Conservation (phyloP, 2,797 vertebrate species). For the Echeneis naucrates region DNA sequence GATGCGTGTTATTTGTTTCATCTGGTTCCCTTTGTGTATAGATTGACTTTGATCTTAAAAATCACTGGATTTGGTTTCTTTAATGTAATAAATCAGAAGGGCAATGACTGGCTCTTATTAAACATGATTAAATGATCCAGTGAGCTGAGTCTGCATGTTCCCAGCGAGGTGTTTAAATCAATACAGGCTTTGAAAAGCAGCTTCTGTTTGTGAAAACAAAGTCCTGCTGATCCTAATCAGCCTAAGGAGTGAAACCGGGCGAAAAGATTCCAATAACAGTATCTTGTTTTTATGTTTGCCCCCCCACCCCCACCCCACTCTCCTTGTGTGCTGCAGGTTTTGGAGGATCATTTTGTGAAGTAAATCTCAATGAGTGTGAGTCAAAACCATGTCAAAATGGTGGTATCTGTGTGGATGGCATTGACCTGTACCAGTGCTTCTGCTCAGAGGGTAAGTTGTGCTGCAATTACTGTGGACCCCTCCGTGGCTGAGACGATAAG, state of each 20-base stretch:
- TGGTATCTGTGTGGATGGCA: constrained; percentile 75
- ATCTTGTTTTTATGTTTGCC: background rate
- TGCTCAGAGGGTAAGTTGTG: constrained; percentile 80
- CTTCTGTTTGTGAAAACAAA: constrained; percentile 84
- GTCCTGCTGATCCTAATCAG: constrained; percentile 83
- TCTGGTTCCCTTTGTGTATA: constrained; percentile 57
- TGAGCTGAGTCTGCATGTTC: constrained; percentile 77
- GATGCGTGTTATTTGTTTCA: constrained; percentile 69
- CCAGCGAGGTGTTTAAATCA: constrained; percentile 79
- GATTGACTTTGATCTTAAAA: constrained; percentile 75
- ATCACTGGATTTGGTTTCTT: constrained; percentile 73
- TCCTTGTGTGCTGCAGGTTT: constrained; percentile 75
- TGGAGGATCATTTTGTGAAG: constrained; percentile 83
- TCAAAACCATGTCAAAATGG: constrained; percentile 84
- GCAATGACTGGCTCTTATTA: constrained; percentile 82
- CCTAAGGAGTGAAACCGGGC: constrained; percentile 73
- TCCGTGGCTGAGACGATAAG: constrained; percentile 1
- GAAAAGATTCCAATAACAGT: constrained; percentile 68
- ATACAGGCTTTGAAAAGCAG: constrained; percentile 78
- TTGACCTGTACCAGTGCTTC: constrained; percentile 83
- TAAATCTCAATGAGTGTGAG: constrained; percentile 83
- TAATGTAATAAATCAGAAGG: constrained; percentile 80
- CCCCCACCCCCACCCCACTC: too few relatives aligned
- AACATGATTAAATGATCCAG: constrained; percentile 85
- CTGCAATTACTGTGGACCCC: constrained; percentile 12